Percentiles rank a stretch among this genome's conserved stretches.
Evolutionary conservation across 1,140 invertebrate genomes (phyloP).

Genomic region (Lepidotrigona ventralis): DNA sequence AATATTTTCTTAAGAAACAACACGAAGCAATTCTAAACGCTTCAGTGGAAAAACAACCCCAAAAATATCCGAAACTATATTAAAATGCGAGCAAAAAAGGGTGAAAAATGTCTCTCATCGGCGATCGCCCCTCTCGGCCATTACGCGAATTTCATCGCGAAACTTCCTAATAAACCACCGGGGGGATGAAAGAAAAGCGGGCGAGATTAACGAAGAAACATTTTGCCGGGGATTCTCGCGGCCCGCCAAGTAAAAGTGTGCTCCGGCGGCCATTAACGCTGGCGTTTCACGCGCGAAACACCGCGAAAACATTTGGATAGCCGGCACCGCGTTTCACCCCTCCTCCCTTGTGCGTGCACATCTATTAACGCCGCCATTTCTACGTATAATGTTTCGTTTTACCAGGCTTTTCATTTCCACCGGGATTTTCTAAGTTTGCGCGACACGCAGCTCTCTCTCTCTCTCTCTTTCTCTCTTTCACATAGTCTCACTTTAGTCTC

Average conservation of each 20-base stretch:
- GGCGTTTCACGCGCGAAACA: not conserved
- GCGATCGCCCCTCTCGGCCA: not conserved
- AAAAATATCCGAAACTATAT: not conserved
- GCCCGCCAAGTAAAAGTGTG: conserved; percentile 1
- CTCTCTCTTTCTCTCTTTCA: not conserved
- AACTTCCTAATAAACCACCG: not conserved
- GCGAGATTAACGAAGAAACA: conserved; percentile 14
- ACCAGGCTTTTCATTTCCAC: conserved; percentile 18
- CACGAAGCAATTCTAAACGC: too few species aligned
- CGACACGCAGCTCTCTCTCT: not conserved
- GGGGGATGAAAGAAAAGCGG: not conserved
- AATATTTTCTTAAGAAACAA: too few species aligned
- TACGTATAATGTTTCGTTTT: conserved; percentile 37
- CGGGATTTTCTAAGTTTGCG: conserved; percentile 9
- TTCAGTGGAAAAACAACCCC: too few species aligned
- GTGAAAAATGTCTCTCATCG: not conserved
- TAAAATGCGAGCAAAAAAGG: not conserved
- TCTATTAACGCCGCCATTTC: conserved; percentile 33
- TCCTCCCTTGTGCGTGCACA: not conserved
- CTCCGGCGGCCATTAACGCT: not conserved
- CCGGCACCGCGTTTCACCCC: not conserved
- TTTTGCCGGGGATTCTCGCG: not conserved
- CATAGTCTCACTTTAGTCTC: too few species aligned
- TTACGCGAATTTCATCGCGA: not conserved
- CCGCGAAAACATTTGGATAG: conserved; percentile 37